Base-by-base conservation (phyloP, 1,140 invertebrate species). In the Elymnias hypermnestra region DNA sequence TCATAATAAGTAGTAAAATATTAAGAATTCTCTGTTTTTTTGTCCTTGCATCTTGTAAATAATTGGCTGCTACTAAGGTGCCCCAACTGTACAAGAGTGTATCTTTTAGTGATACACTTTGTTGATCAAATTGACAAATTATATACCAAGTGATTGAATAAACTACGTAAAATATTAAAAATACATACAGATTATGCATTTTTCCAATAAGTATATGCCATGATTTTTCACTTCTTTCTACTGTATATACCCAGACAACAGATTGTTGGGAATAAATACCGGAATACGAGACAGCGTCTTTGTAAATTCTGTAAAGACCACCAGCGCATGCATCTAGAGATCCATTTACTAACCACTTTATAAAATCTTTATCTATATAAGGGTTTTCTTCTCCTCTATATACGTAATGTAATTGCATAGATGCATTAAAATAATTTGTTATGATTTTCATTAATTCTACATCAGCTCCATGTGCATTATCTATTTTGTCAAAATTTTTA, bases 21-120 rank as follows among this genome's bases (percentile, higher is more conserved):
- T 74, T 79, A 0, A 79, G 15, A 22, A 83, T 42, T 38, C 69
- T 79, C 18, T 83, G 71, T 42, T 83, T 83, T 3, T 62, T 26
- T 13, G 59, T 53, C 13, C 23, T 61, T 4, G 72, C 51, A 1
- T 72, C 46, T 44, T 59, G 63, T 18, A 83, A 48, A 0, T 61
- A 57, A 0, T 57, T 35, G 0, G 68, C 43, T 7, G 78, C 76
- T 7, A 79, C 23, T 1, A 83, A 38, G 1, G 71, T 59, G 21
- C 78, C 78, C 65, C 64, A 81, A 17, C 57, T 38, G 33, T 68
- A 57, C 1, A 83, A 25, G 4, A 81, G 14, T 0, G 65, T 68
- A 17, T 61, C 56, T 17, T 15, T 54, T 1, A 70, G 33, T 5
- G 60, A 58, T 1, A 69, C 51, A 3, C 48, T n/a, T 5, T 55